These are phyloP conservation scores for Candoia aspera DNA, from an alignment of 2,113 vertebrate species.

Conservation along the genomic window DNA sequence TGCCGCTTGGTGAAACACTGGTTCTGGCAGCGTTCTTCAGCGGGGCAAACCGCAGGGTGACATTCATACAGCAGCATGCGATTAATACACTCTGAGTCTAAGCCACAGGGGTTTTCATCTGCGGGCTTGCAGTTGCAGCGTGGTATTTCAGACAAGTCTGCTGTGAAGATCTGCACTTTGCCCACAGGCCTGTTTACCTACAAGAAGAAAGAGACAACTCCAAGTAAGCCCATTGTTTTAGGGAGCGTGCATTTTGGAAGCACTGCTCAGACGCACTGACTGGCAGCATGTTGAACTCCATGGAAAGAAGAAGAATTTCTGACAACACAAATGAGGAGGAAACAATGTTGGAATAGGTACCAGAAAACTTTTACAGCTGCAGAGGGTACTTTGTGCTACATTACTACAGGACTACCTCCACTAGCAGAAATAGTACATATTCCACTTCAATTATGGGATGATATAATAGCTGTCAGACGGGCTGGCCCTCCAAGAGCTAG, in stretches of 20 bases:
- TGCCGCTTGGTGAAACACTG: slow-evolving; percentile 95
- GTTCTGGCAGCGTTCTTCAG: slow-evolving; percentile 90
- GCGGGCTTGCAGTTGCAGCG: slow-evolving; percentile 95
- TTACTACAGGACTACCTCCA: neutral
- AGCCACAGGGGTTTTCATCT: slow-evolving; percentile 93
- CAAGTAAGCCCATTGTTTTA: neutral
- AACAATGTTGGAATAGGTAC: neutral
- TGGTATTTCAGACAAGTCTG: slow-evolving; percentile 93
- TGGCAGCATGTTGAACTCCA: neutral
- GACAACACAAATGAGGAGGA: neutral
- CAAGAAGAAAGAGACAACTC: neutral
- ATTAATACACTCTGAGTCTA: slow-evolving; percentile 97
- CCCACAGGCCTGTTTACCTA: slow-evolving; percentile 95
- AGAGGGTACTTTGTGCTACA: neutral
- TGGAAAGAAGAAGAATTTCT: neutral
- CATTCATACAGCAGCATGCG: slow-evolving; percentile 98
- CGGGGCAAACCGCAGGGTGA: slow-evolving; percentile 92
- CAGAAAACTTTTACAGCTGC: neutral
- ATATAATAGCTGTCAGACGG: neutral
- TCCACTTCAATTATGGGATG: neutral
- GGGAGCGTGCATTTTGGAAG: neutral
- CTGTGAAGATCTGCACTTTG: slow-evolving; percentile 95
- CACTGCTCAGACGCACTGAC: too few relatives aligned
- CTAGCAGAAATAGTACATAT: neutral
- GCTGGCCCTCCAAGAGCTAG: neutral